Base-by-base conservation (phyloP, 2,113 vertebrate genomes). In the Aldabrachelys gigantea region DNA sequence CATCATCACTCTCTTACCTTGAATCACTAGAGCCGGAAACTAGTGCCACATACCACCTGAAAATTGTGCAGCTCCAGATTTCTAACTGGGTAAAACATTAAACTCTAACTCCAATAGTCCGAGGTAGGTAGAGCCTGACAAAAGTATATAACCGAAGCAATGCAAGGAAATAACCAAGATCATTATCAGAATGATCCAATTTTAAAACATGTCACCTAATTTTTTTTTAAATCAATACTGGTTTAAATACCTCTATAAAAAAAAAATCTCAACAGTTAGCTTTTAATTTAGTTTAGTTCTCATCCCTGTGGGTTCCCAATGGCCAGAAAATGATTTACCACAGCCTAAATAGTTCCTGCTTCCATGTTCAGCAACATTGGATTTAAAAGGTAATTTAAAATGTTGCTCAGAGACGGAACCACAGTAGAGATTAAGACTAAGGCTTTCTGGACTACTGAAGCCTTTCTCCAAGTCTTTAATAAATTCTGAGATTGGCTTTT, bases 121-220 rank as follows among this genome's bases (percentile, higher is more conserved):
- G 82, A 91, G 84, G 52, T 62, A n/a, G 44, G 57, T 14, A 96
- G 53, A 89, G 49, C 13, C 81, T 47, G 44, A 50, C 88, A 93
- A 81, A 96, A 93, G 82, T 29, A 84, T 86, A 91, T 86, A 83
- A 80, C 57, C 90, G n/a, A 78, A 93, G 88, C 80, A 84, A 47
- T 24, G 91, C 50, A 96, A 89, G 41, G 79, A 78, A 69, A 81
- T 93, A 95, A 93, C 12, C 69, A 65, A 83, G 29, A 86, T 57
- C 81, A 81, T 81, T 81, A 93, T 93, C 92, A 92, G 85, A 92
- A 96, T 17, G 7, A 47, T 54, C 80, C 89, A 17, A 35, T 62
- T 94, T 94, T 62, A 79, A 84, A 62, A 56, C 44, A 93, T 44
- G 86, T 57, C 65, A 13, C 4, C 79, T 91, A 41, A 85, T 80